Evolutionary conservation across 2,888 invertebrate species (phyloP), one percentile per base, ranked within the genome.

Genomic region (Molanna angustata): DNA sequence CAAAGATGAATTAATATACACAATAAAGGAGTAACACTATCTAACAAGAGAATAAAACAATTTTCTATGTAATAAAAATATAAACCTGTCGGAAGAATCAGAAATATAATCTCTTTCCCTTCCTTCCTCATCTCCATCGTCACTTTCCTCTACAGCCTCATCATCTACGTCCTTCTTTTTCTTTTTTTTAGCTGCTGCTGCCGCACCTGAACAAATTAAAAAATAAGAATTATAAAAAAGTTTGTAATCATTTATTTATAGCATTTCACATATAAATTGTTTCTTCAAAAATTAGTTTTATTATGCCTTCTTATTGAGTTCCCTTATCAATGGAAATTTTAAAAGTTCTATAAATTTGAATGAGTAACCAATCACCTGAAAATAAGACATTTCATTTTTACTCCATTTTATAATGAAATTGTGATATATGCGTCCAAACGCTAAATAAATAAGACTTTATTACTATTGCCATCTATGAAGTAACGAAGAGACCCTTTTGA

Each of bases 61-160:
- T 7, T 22, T 20, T 52, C 19, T 52, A 7, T 6, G 11, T 27
- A n/a, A 3, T 40, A 37, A 19, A 40, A 49, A 1, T 33, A 31
- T 16, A 11, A n/a, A 83, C 84, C 83, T 84, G 58, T 85, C 86
- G 1, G 89, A 88, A 0, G 88, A 89, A 66, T 91, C 91, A 0
- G 93, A 91, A 65, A 96, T 95, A 66, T 97, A 97, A 71, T 97
- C 97, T 61, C 87, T 81, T 75, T 98, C 97, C 47, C 91, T 72
- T 0, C 96, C 96, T 72, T 97, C 97, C 64, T 92, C 94, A 68
- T 98, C 96, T 0, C 95, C 96, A 68, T 97, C 96, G 69, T 97
- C 97, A 60, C 95, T 95, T 65, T 98, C 97, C 68, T 97, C 96
- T 49, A 90, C 83, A 0, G 94, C 95, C 67, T 96, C 95, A 61